Base-by-base conservation (phyloP, 2,888 invertebrate species). In the Hirtodrosophila trivittata region DNA sequence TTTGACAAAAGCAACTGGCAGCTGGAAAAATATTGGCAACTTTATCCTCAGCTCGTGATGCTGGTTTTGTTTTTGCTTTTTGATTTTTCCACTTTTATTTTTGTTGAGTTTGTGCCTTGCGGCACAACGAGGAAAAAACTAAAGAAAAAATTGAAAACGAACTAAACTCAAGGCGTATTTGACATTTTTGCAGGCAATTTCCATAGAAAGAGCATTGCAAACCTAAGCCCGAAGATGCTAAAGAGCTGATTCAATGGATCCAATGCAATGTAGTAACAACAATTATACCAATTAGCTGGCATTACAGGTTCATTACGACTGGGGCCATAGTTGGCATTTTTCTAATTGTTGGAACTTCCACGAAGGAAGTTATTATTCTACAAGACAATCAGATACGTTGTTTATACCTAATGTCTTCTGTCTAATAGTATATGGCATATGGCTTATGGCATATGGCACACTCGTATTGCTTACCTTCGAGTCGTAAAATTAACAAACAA, bases 241-340 rank as follows among this genome's bases (percentile, higher is more conserved):
- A 59, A 58, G 35, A 58, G 25, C 51, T 43, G 42, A 54, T 49
- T 41, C 46, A 35, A 28, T 32, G 13, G 10, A 13, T 21, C 2
- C 21, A 18, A 30, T 25, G n/a, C 60, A 57, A 56, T 67, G 65
- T 51, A 57, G 45, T 42, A 46, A 49, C 66, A 77, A 73, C 66
- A 75, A 86, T 85, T 85, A 87, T 77, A 70, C 83, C 82, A 85
- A 82, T 85, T 82, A 85, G 86, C 41, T 87, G 86, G 75, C 78
- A 85, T 87, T 87, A 81, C 85, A 81, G 85, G 82, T 86, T 81
- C 85, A 86, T 84, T 81, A 76, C 82, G 70, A 63, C 49, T 62
- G 21, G n/a, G 35, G 67, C 51, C 62, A 77, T 73, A 62, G 64
- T 45, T 75, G 74, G 67, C 62, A 76, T 75, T 72, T 54, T 49